phyloP scores from a whole-genome alignment of 1,140 invertebrate genomes.

The Tribolium madens region DNA sequence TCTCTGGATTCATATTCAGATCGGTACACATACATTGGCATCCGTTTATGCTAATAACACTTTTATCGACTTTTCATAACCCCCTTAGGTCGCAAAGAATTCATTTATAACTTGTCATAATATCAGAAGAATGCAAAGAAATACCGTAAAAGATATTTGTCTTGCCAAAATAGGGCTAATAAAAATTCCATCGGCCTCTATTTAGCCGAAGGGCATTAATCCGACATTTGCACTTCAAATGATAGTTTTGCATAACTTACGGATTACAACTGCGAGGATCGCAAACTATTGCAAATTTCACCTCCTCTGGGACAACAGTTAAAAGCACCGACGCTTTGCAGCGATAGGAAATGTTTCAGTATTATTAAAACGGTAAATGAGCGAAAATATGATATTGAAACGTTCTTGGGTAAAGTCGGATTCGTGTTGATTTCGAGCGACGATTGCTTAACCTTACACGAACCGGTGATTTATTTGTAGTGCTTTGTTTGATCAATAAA shows the following conservation, averaged over 20 bases:
- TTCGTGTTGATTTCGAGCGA: conserved; percentile 11
- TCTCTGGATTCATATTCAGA: conserved; percentile 23
- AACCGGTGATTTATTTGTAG: background rate
- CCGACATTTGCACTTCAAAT: conserved; percentile 28
- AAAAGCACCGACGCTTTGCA: conserved; percentile 10
- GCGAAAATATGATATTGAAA: conserved; percentile 23
- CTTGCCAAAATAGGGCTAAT: conserved; percentile 21
- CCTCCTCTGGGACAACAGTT: conserved; percentile 22
- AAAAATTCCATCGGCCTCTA: conserved; percentile 19
- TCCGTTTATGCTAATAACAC: conserved; percentile 36
- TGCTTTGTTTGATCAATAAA: background rate
- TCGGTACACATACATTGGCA: conserved; percentile 31
- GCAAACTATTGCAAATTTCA: conserved; percentile 26
- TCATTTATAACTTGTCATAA: conserved; percentile 38
- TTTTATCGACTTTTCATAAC: conserved; percentile 32
- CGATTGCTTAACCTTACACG: conserved; percentile 12
- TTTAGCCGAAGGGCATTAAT: background rate
- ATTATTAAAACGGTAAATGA: background rate
- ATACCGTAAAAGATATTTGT: conserved; percentile 30
- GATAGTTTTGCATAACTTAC: conserved; percentile 36
- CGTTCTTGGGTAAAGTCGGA: background rate
- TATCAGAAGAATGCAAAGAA: conserved; percentile 20
- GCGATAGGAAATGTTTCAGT: conserved; percentile 1
- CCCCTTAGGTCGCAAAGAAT: conserved; percentile 16
- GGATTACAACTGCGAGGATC: conserved; percentile 20